These are phyloP conservation scores for Syritta pipiens DNA, from an alignment of 2,888 invertebrate species.

Conservation along the genomic window DNA sequence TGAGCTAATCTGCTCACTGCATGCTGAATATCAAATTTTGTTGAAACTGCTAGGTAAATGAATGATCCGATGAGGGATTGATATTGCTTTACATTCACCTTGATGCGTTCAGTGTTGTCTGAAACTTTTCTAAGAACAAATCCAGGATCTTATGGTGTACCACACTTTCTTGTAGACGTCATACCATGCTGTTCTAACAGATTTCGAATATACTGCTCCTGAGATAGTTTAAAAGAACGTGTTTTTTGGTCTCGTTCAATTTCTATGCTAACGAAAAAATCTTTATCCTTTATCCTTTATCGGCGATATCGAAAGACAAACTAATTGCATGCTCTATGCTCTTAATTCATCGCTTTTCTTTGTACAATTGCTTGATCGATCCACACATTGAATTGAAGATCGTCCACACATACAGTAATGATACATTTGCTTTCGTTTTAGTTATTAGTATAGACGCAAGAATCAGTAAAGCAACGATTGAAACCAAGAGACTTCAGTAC, in stretches of 20 bases:
- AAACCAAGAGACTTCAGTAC: conserved; percentile 9
- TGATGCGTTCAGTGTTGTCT: too few species aligned
- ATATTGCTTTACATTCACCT: too few species aligned
- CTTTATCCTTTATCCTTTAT: too few species aligned
- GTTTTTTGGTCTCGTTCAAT: too few species aligned
- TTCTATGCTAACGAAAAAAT: too few species aligned
- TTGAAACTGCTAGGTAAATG: conserved; percentile 1
- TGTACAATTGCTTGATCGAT: not conserved
- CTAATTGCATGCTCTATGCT: too few species aligned
- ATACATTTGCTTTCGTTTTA: not conserved
- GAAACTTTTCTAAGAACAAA: too few species aligned
- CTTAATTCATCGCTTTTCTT: not conserved
- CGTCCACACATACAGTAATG: conserved; percentile 1
- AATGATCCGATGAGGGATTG: too few species aligned
- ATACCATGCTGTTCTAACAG: conserved; percentile 10
- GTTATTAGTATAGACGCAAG: not conserved
- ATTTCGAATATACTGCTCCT: conserved; percentile 4
- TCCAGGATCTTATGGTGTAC: conserved; percentile 17
- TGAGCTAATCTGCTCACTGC: conserved; percentile 5
- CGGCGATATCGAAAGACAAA: too few species aligned
- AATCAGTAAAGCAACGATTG: not conserved
- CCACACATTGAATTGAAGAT: conserved; percentile 1
- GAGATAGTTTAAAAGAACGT: not conserved
- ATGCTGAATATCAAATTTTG: conserved; percentile 1
- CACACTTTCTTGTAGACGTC: conserved; percentile 15